These are phyloP conservation scores for Corythoichthys haematopterus DNA, from an alignment of 2,113 vertebrate genomes.

Conservation along the genomic window DNA sequence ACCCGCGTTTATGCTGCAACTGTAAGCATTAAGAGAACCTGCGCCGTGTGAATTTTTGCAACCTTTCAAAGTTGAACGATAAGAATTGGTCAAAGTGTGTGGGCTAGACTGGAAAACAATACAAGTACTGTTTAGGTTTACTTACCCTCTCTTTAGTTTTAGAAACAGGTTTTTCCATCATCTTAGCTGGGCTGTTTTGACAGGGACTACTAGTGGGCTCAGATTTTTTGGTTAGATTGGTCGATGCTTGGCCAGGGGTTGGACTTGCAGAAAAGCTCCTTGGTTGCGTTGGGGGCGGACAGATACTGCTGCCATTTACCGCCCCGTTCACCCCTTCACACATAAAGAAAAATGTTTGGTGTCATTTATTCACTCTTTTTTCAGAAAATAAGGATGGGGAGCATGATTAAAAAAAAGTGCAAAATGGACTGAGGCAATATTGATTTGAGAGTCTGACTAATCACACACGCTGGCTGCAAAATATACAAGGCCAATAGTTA, in stretches of 20 bases:
- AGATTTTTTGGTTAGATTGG: conserved; percentile 74
- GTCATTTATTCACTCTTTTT: conserved; percentile 20
- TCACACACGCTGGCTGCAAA: conserved; percentile 47
- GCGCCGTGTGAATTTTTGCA: no score
- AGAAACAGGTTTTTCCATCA: conserved; percentile 73
- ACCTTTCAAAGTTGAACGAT: no score
- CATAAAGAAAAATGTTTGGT: conserved; percentile 24
- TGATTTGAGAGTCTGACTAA: conserved; percentile 63
- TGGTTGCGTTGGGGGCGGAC: conserved; percentile 71
- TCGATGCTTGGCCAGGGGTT: conserved; percentile 68
- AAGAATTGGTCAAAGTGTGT: no score
- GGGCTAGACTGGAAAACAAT: no score
- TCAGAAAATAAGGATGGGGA: conserved; percentile 27
- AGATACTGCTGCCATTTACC: conserved; percentile 82
- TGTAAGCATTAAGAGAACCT: no score
- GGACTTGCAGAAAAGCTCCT: conserved; percentile 74
- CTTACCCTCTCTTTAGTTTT: conserved; percentile 94
- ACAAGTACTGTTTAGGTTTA: no score
- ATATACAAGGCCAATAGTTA: conserved; percentile 51
- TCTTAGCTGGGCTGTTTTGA: conserved; percentile 75
- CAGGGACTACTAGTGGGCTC: conserved; percentile 73
- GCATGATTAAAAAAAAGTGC: conserved; percentile 43
- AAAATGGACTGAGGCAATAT: conserved; percentile 49
- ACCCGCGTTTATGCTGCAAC: no score
- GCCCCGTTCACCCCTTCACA: conserved; percentile 87